These are phyloP conservation scores for Cheilosia impressa DNA, from an alignment of 2,888 invertebrate species.

Conservation along the genomic window DNA sequence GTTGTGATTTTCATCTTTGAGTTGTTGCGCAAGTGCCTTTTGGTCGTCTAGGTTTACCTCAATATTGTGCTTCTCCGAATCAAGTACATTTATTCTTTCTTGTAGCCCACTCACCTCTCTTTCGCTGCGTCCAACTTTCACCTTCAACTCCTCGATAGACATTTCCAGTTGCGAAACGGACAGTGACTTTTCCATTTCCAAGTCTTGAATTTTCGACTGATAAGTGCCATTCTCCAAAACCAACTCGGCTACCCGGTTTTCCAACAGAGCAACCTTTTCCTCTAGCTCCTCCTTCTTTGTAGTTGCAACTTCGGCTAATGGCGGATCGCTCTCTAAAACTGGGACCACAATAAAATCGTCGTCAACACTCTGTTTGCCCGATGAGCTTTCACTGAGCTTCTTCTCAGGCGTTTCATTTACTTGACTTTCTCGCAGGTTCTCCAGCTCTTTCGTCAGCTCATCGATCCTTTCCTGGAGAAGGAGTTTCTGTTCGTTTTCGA, in stretches of 20 bases:
- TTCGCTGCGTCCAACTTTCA: slow-evolving; percentile 76
- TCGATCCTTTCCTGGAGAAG: slow-evolving; percentile 75
- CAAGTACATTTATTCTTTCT: slow-evolving; percentile 75
- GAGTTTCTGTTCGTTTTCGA: slow-evolving; percentile 53
- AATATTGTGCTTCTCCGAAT: slow-evolving; percentile 71
- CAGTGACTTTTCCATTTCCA: slow-evolving; percentile 80
- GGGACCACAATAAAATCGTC: slow-evolving; percentile 82
- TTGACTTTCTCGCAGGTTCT: slow-evolving; percentile 77
- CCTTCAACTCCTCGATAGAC: slow-evolving; percentile 77
- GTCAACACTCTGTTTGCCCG: slow-evolving; percentile 80
- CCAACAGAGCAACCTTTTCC: slow-evolving; percentile 81
- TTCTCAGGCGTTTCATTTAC: slow-evolving; percentile 78
- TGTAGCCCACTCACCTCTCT: slow-evolving; percentile 69
- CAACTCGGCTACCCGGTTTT: slow-evolving; percentile 79
- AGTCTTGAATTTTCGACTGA: slow-evolving; percentile 78
- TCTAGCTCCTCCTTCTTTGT: slow-evolving; percentile 80
- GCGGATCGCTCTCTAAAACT: slow-evolving; percentile 78
- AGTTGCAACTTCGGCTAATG: slow-evolving; percentile 74
- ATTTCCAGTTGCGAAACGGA: slow-evolving; percentile 78
- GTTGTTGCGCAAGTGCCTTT: slow-evolving; percentile 65
- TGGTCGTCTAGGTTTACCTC: slow-evolving; percentile 23
- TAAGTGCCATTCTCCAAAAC: slow-evolving; percentile 78
- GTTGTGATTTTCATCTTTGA: slow-evolving; percentile 80
- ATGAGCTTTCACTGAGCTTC: slow-evolving; percentile 73
- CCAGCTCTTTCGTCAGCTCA: slow-evolving; percentile 77